phyloP scores from a whole-genome alignment of 1,140 invertebrate species.

The Nixonia krombeini region DNA sequence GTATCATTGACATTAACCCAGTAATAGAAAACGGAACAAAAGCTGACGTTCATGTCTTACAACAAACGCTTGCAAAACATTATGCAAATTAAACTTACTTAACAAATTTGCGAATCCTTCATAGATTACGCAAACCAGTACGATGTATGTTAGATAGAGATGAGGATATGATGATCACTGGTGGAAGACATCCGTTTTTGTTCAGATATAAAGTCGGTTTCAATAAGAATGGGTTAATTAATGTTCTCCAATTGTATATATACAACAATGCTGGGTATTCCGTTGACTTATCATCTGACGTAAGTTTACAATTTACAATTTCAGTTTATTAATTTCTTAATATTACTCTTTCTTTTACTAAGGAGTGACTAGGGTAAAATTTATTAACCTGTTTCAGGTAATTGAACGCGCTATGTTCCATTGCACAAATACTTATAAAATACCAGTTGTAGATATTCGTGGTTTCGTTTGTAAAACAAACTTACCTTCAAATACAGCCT shows the following conservation, averaged over 20 bases:
- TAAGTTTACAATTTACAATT: constrained; percentile 61
- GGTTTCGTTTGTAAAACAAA: constrained; percentile 88
- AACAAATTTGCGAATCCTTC: too few relatives aligned
- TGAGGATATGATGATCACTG: constrained; percentile 93
- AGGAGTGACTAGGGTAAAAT: too few relatives aligned
- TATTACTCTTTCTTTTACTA: too few relatives aligned
- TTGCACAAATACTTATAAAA: constrained; percentile 83
- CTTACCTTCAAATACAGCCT: constrained; percentile 90
- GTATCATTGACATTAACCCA: too few relatives aligned
- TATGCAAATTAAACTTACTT: too few relatives aligned
- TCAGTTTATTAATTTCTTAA: not conserved
- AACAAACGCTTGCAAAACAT: too few relatives aligned
- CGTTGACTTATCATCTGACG: constrained; percentile 83
- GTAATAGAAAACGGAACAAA: too few relatives aligned
- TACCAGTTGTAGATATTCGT: constrained; percentile 79
- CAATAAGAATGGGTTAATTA: constrained; percentile 80
- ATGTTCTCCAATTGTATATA: constrained; percentile 79
- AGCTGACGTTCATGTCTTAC: too few relatives aligned
- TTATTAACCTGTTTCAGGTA: constrained; percentile 73
- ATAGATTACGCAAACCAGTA: constrained; percentile 82
- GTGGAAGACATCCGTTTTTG: constrained; percentile 89
- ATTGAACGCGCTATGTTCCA: constrained; percentile 84
- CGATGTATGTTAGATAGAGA: constrained; percentile 92
- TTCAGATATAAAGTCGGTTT: constrained; percentile 91
- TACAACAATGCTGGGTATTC: constrained; percentile 90